Conservation (phyloP, 2,797 vertebrate genomes). For the Coreius guichenoti region DNA sequence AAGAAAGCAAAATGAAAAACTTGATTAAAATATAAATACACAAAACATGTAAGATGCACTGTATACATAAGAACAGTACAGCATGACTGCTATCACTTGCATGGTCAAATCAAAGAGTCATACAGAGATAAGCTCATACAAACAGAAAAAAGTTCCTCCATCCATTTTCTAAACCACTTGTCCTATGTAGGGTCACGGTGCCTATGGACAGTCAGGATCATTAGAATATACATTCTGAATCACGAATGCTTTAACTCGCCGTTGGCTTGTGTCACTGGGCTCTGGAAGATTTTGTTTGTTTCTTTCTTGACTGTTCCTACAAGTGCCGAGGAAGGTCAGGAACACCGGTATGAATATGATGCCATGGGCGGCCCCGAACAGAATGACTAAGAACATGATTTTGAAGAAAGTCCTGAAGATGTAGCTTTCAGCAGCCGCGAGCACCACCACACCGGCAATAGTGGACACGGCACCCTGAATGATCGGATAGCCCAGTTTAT, state of each 20-base stretch:
- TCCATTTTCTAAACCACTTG: neutral
- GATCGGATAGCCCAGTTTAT: slow-evolving; percentile 76
- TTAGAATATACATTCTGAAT: neutral
- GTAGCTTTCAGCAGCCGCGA: slow-evolving; percentile 73
- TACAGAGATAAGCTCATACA: neutral
- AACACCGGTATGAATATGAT: slow-evolving; percentile 81
- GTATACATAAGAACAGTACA: neutral
- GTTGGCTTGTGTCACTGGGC: neutral
- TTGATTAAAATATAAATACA: neutral
- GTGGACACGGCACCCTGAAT: slow-evolving; percentile 80
- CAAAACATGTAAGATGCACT: neutral
- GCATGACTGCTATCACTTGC: neutral
- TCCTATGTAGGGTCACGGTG: neutral
- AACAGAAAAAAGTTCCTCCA: neutral
- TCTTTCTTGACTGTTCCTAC: slow-evolving; percentile 1
- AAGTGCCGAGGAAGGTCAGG: slow-evolving; percentile 74
- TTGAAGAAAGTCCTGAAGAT: slow-evolving; percentile 84
- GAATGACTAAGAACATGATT: slow-evolving; percentile 81
- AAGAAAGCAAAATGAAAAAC: neutral
- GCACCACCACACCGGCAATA: slow-evolving; percentile 73
- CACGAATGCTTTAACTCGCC: neutral
- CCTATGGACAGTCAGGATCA: neutral
- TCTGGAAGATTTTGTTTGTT: neutral
- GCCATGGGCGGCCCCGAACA: slow-evolving; percentile 75
- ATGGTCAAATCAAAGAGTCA: neutral